Base-by-base conservation (phyloP, 1,140 invertebrate species). In the Drosophila kepulauana region DNA sequence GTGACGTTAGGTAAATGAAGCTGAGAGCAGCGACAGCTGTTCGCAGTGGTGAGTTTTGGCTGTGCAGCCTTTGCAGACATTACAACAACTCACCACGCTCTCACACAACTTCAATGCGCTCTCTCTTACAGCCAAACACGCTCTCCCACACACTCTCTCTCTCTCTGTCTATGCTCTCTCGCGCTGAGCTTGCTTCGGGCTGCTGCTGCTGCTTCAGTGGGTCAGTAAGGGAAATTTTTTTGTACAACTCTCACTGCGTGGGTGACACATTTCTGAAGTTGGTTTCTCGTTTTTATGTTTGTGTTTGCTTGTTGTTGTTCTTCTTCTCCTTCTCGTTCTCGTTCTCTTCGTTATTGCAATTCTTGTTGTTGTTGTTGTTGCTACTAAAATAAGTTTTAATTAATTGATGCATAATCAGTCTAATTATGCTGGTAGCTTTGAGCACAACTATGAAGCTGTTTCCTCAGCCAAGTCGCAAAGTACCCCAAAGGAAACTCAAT, bases 341-440 rank as follows among this genome's bases (percentile, higher is more conserved):
- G 35, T 38, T 38, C 35, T 5, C 30, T 33, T 5, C 30, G 30
- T 7, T 33, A 33, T 33, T 38, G 35, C 35, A 10, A 1, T 52
- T 49, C 43, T 33, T 33, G 7, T 33, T 38, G 35, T 10, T 38
- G 7, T 66, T 49, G 57, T 30, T 69, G 43, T 75, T 49, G 49
- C 59, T 57, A 70, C 65, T 74, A 86, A 85, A 86, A 79, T 72
- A 86, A 86, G 64, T 81, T 87, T 82, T 87, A 87, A 86, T 86
- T 86, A 86, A 84, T 87, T 88, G 80, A 75, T 30, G 74, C 56
- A 82, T 78, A 88, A 84, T 84, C 77, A 78, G 59, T 76, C 73
- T 79, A 79, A 79, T 72, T 78, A 75, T 70, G 72, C 48, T 68
- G 58, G 52, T 71, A 61, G 58, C 62, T 81, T 45, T 76, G 62